Evolutionary conservation across 1,140 invertebrate genomes (phyloP), one percentile per base, ranked within the genome.

Genomic region (Sarcophaga bullata): DNA sequence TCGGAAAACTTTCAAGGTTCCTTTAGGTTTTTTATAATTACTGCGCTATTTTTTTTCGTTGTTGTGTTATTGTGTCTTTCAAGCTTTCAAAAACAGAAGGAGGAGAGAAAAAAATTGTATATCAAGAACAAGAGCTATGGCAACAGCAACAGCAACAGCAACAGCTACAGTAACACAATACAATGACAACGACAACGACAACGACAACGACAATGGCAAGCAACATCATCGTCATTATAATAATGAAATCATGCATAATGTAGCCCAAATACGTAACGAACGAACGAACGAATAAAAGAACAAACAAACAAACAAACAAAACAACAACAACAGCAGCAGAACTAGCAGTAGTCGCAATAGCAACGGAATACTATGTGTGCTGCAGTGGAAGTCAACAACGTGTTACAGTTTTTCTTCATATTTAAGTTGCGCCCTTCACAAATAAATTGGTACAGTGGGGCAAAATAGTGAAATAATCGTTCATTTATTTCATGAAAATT

Each of bases 161-260:
- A n/a, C 13, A 58, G n/a, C 54, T 15, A 58, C 15, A n/a, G 15
- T 6, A 58, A 58, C 6, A 52, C 50, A 10, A 37, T 4, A 37
- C 25, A 37, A 37, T 37, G 25, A 37, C 25, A 37, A 37, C 25
- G 25, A 37, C 25, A 37, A 58, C 54, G n/a, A 58, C 54, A 58
- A n/a, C 54, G n/a, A 15, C 11, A 58, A 58, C 15, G 6, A 58
- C 11, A 58, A 58, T 6, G 13, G 9, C 13, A 52, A 52, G 9
- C 50, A 52, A 10, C 62, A 9, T 68, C 62, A 68, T 68, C 62
- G n/a, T 68, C 62, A 68, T 68, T 68, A 68, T 68, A 68, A 68
- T 68, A 25, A 68, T 68, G 62, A 68, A 68, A 68, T 68, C 62
- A 25, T 68, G 62, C 62, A 68, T 68, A 58, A 68, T 68, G 62